These are phyloP conservation scores for Labeo calbasu DNA, from an alignment of 2,797 vertebrate species.

Conservation along the genomic window DNA sequence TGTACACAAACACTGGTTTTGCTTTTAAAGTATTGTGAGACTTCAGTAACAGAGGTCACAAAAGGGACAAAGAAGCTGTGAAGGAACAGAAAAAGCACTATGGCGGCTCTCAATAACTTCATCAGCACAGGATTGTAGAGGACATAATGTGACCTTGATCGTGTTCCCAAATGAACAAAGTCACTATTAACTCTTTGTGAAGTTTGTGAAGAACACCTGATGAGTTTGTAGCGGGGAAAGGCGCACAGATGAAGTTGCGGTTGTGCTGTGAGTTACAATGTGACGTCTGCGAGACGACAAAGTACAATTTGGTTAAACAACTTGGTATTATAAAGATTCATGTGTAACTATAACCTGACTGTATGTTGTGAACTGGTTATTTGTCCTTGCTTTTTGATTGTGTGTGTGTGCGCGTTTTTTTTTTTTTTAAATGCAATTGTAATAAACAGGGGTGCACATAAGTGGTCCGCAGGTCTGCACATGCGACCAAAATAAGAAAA, in stretches of 20 bases:
- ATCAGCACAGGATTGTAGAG: conserved; percentile 48
- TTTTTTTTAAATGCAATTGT: neutral
- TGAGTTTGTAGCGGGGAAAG: neutral
- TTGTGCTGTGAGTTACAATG: conserved; percentile 13
- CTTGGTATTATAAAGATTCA: conserved; percentile 1
- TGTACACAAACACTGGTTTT: conserved; percentile 49
- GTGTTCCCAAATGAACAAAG: conserved; percentile 42
- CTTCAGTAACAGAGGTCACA: conserved; percentile 38
- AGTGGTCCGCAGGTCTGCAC: no score
- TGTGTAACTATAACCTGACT: conserved; percentile 24
- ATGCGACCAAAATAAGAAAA: no score
- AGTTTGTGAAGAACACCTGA: conserved; percentile 40
- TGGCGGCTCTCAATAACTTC: conserved; percentile 32
- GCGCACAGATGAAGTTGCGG: conserved; percentile 27
- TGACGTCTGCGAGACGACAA: conserved; percentile 15
- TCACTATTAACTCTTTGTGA: conserved; percentile 40
- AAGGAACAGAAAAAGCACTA: conserved; percentile 27
- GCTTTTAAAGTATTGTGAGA: conserved; percentile 43
- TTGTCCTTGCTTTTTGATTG: neutral
- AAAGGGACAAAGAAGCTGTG: conserved; percentile 43
- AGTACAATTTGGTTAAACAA: conserved; percentile 11
- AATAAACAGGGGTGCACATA: neutral
- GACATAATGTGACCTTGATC: conserved; percentile 53
- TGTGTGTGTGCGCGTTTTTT: no score
- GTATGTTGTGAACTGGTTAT: neutral